Evolutionary conservation across 2,797 vertebrate genomes (phyloP).

Genomic region (Manis crassicaudata): DNA sequence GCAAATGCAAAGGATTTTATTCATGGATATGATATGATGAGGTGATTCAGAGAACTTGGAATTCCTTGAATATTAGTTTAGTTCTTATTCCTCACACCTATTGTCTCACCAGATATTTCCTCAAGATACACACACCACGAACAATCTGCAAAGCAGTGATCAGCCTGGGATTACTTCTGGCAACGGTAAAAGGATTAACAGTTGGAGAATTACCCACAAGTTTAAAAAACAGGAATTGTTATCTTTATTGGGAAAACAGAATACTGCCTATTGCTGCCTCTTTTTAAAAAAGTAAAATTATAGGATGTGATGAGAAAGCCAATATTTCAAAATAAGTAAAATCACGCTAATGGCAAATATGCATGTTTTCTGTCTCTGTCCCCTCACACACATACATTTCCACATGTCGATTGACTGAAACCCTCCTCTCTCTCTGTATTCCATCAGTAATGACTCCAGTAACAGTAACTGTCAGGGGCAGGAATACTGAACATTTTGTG

Average conservation of each 20-base stretch:
- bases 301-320: conserved; percentile 3
- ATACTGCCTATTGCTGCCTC: neutral
- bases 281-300: neutral
- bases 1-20: neutral
- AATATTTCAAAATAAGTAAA: neutral
- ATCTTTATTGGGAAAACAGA: conserved; percentile 50
- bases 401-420: neutral
- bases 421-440: conserved; percentile 57
- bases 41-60: neutral
- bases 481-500: conserved; percentile 75
- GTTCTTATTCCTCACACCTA: conserved; percentile 56
- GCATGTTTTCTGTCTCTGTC: conserved; percentile 33
- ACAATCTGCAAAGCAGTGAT: conserved; percentile 50
- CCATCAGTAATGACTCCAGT: conserved; percentile 58
- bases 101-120: conserved; percentile 42
- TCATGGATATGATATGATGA: neutral
- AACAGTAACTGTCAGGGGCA: conserved; percentile 74
- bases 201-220: conserved; percentile 52
- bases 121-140: conserved; percentile 33
- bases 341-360: accelerated
- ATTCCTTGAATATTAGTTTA: conserved; percentile 35
- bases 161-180: conserved; percentile 59
- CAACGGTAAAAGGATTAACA: conserved; percentile 26
- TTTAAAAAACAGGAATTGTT: neutral
- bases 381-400: neutral